These are phyloP conservation scores for Dilophus febrilis DNA, from an alignment of 2,888 invertebrate species.

Conservation along the genomic window DNA sequence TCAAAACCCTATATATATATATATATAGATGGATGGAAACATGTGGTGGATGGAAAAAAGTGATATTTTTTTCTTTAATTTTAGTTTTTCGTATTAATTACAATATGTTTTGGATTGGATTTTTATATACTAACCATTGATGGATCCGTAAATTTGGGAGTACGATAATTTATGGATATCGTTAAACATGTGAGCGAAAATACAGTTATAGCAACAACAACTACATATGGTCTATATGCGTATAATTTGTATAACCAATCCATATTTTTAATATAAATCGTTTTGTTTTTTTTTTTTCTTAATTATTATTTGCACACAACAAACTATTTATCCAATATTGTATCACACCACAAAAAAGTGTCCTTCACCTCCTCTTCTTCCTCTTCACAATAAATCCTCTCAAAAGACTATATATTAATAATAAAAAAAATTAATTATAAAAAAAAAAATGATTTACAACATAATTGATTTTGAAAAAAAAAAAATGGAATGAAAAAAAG, in stretches of 20 bases:
- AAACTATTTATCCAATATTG: too few relatives aligned
- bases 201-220: slow-evolving; percentile 42
- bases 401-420: too few relatives aligned
- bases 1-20: slow-evolving; percentile 57
- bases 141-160: slow-evolving; percentile 76
- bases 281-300: too few relatives aligned
- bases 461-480: too few relatives aligned
- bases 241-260: slow-evolving; percentile 47
- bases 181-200: slow-evolving; percentile 27
- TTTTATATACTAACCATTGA: slow-evolving; percentile 41
- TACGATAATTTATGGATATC: slow-evolving; percentile 30
- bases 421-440: too few relatives aligned
- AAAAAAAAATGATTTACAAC: too few relatives aligned
- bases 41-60: slow-evolving; percentile 3
- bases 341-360: too few relatives aligned
- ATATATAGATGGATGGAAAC: slow-evolving; percentile 12
- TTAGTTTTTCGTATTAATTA: too few relatives aligned
- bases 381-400: too few relatives aligned
- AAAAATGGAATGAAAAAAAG: too few relatives aligned
- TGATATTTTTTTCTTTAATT: slow-evolving; percentile 1
- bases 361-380: too few relatives aligned
- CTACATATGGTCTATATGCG: slow-evolving; percentile 48
- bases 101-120: not conserved
- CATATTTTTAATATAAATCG: slow-evolving; percentile 18
- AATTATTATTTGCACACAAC: too few relatives aligned